A percentile compares a stretch with the other conserved stretches of the same genome.
These are phyloP conservation scores for Drosophila borealis DNA, from an alignment of 2,888 invertebrate genomes.

Conservation along the genomic window DNA sequence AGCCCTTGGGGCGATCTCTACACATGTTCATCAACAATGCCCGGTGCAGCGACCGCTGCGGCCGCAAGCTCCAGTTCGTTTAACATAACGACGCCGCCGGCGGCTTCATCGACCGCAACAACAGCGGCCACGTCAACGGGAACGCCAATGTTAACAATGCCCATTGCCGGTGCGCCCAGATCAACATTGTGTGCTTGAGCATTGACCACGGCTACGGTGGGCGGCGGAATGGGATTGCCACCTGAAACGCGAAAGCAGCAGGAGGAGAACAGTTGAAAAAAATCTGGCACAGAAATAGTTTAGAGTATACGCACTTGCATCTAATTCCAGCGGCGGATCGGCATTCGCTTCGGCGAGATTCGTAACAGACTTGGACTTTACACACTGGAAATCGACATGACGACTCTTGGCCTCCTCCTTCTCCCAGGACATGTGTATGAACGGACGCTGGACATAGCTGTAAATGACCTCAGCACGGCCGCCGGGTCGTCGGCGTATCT, in stretches of 20 bases:
- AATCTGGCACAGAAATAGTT: background rate
- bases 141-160: conserved; percentile 60
- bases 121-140: conserved; percentile 62
- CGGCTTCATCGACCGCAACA: conserved; percentile 80
- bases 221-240: conserved; percentile 84
- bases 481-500: conserved; percentile 97
- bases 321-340: conserved; percentile 89
- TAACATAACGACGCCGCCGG: conserved; percentile 75
- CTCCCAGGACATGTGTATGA: conserved; percentile 97
- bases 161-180: conserved; percentile 55
- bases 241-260: conserved; percentile 54
- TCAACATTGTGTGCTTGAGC: conserved; percentile 68
- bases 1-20: conserved; percentile 38
- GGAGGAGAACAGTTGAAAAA: background rate
- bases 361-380: conserved; percentile 98
- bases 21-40: conserved; percentile 66
- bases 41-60: conserved; percentile 57
- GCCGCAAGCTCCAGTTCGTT: conserved; percentile 77
- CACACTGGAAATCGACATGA: conserved; percentile 99
- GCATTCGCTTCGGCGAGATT: conserved; percentile 98
- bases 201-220: conserved; percentile 69
- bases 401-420: conserved; percentile 99
- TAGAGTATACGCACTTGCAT: conserved; percentile 80
- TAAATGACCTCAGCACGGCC: conserved; percentile 97
- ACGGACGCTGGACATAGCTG: conserved; percentile 99